Percentiles rank a stretch among this genome's conserved stretches.
Evolutionary conservation across 2,797 vertebrate species (phyloP).

Genomic region (Enteromius viviparus): DNA sequence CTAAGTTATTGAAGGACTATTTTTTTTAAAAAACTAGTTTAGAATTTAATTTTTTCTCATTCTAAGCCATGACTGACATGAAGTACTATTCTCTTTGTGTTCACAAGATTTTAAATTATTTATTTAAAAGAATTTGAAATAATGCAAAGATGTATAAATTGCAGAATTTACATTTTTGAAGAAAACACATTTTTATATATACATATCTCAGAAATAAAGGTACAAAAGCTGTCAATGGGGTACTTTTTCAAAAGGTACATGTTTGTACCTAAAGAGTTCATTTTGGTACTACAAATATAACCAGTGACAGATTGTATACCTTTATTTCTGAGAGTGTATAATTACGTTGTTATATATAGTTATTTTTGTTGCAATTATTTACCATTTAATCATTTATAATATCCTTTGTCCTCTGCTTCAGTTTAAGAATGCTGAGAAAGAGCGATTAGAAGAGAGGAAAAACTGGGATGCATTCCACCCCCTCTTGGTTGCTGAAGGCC

Average conservation of each 20-base stretch:
- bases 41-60: neutral
- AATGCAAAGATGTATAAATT: neutral
- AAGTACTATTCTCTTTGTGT: too few species aligned
- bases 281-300: too few species aligned
- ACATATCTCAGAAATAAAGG: too few species aligned
- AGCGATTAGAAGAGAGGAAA: constrained; percentile 84
- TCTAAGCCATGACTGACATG: neutral
- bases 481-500: constrained; percentile 94
- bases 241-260: too few species aligned
- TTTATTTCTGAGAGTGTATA: too few species aligned
- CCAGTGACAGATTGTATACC: too few species aligned
- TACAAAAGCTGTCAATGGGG: too few species aligned
- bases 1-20: neutral
- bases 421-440: constrained; percentile 75
- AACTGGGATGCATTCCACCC: constrained; percentile 98
- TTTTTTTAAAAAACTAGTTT: neutral
- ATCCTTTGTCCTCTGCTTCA: constrained; percentile 54
- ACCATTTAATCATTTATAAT: neutral
- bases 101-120: too few species aligned
- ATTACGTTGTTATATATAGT: neutral
- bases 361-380: neutral
- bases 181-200: neutral
- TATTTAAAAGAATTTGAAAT: neutral
- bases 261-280: too few species aligned
- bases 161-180: neutral